Base-by-base conservation (phyloP, 2,113 vertebrate genomes). In the Mustela nigripes region DNA sequence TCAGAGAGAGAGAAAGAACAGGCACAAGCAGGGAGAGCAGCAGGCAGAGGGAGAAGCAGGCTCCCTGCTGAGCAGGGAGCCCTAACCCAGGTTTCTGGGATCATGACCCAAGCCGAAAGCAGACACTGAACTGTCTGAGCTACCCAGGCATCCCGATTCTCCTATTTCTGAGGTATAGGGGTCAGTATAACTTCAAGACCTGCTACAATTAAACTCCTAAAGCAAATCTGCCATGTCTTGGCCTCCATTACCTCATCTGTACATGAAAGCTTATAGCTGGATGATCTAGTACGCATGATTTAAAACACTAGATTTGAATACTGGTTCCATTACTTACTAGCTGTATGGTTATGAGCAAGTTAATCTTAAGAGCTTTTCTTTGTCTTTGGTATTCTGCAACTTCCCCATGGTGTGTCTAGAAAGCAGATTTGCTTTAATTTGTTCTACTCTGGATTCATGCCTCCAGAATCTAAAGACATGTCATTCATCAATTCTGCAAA, bases 401-500 rank as follows among this genome's bases (percentile, higher is more conserved):
- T 92, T 85, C 53, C 76, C 10, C 22, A 78, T 56, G 19, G 58
- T 69, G 10, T 78, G 9, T 91, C 50, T 86, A 90, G 60, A 86
- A 89, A 95, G 24, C 4, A 94, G 36, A 83, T 69, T 87, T 90
- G 60, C 62, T 91, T 96, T 97, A 58, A 79, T 69, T 80, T 58
- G 69, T 76, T 89, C 11, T 81, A 62, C n/a, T 80, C 63, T 97
- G 26, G 36, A 93, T 22, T 90, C 53, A 78, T 28, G n/a, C 26
- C 95, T 65, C 48, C 53, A 93, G n/a, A 86, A 73, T 94, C 60
- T 86, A 81, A 89, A 84, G 39, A 73, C 48, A 67, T 1, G 16
- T 48, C 65, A 95, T 67, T 96, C 65, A 95, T 76, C 21, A 81
- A 69, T n/a, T 92, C 42, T 89, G 62, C 26, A 94, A 92, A 94